Evolutionary conservation across 64 coral and sea anemone genomes (phyloP), one percentile per base, ranked within the genome.

Genomic region (Trachythela sp.): DNA sequence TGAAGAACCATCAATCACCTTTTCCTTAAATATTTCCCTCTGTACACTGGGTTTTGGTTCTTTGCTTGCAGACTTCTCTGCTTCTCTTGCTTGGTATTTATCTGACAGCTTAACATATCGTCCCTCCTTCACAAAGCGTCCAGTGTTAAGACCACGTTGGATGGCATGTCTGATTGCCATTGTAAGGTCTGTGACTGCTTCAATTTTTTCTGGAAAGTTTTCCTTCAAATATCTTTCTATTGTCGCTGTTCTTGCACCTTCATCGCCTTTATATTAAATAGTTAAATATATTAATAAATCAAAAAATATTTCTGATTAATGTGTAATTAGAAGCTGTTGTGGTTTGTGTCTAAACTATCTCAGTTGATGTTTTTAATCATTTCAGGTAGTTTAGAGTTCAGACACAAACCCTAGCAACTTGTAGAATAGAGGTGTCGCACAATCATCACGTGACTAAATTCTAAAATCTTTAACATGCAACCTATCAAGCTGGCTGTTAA

Each of bases 191-290:
- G 86, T 87, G 36, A 42, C 26, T 13, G 86, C 39, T 9, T 92
- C 86, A 37, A 91, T 77, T 27, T 86, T 85, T 33, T 67, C 91
- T 42, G 91, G 42, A 91, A 94, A 92, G 9, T 91, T 86, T 31
- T 95, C 93, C 48, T 89, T 87, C 41, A 99, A 84, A 70, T 93
- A 99, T 70, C 90, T 99, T 51, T 89, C 77, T 70, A 95, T 94
- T 24, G 85, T 87, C 48, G 77, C 83, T 77, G 89, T 67, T 8
- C 91, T 93, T 30, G 90, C 94, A 18, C 96, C 96, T 77, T 94
- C 92, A 27, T 99, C 93, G 70, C 92, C 91, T 80, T 37, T 34
- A 64, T 52, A n/a, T n/a, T n/a, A n/a, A n/a, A n/a, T n/a, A n/a
- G n/a, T n/a, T n/a, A n/a, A n/a, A n/a, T n/a, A n/a, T n/a, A n/a